These are phyloP conservation scores for Smittia aterrima DNA, from an alignment of 2,888 invertebrate species.

Conservation along the genomic window DNA sequence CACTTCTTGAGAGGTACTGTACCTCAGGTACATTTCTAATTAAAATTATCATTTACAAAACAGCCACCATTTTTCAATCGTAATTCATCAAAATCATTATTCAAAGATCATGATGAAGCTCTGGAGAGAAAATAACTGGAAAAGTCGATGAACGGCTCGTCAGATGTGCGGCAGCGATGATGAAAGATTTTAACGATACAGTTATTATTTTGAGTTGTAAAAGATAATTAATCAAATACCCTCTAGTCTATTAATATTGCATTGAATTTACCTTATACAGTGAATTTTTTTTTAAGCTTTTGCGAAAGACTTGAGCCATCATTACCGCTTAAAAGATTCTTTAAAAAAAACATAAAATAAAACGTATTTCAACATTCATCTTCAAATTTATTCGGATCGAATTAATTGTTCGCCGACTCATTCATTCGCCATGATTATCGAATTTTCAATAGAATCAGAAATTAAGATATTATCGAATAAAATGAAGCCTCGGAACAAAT, in stretches of 20 bases:
- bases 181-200: neutral
- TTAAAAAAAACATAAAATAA: no score
- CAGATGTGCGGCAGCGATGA: neutral
- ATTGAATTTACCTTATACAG: neutral
- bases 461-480: no score
- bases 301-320: no score
- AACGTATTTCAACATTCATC: no score
- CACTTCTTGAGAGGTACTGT: no score
- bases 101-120: neutral
- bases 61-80: neutral
- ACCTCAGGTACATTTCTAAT: no score
- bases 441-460: no score
- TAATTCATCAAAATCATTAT: neutral
- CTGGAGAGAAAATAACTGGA: neutral
- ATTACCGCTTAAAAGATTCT: no score
- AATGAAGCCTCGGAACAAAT: no score
- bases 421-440: no score
- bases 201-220: conserved; percentile 10
- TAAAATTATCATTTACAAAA: neutral
- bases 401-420: no score
- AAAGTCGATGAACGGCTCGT: neutral
- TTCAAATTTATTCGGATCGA: no score
- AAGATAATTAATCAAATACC: conserved; percentile 31
- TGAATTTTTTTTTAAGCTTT: neutral
- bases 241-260: neutral